Conservation (phyloP, 2,113 vertebrate species). For the Toxostoma redivivum region DNA sequence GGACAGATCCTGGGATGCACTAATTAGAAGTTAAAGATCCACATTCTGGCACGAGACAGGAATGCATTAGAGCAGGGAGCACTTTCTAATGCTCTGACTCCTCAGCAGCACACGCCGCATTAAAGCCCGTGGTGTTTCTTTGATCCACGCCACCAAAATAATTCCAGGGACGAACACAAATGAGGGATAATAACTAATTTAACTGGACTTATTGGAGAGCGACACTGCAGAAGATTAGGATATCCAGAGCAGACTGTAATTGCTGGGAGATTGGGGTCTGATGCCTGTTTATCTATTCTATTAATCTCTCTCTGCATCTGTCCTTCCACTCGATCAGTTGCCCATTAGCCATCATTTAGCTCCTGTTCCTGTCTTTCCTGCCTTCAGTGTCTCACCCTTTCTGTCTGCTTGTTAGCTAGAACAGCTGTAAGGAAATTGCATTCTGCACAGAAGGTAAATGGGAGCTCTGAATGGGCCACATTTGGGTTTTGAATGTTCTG, state of each 20-base stretch:
- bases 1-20: constrained; percentile 44
- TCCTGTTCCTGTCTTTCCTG: not conserved
- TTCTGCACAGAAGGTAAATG: constrained; percentile 17
- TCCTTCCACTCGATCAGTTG: constrained; percentile 29
- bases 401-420: constrained; percentile 17
- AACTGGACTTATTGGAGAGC: constrained; percentile 51
- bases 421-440: constrained; percentile 23
- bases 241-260: constrained; percentile 43
- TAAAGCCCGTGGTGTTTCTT: constrained; percentile 39
- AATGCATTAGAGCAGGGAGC: constrained; percentile 19
- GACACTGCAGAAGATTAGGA: constrained; percentile 44
- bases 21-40: constrained; percentile 69
- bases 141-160: constrained; percentile 48
- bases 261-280: constrained; percentile 46
- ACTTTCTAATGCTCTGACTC: constrained; percentile 42
- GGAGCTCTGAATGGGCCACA: not conserved
- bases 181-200: constrained; percentile 62
- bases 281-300: constrained; percentile 47
- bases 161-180: constrained; percentile 50
- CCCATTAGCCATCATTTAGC: constrained; percentile 37
- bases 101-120: constrained; percentile 1
- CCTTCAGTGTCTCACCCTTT: constrained; percentile 21
- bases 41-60: not conserved
- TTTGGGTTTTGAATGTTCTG: not conserved
- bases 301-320: constrained; percentile 57